phyloP scores from a whole-genome alignment of 1,140 invertebrate species.

The Sinonovacula constricta region DNA sequence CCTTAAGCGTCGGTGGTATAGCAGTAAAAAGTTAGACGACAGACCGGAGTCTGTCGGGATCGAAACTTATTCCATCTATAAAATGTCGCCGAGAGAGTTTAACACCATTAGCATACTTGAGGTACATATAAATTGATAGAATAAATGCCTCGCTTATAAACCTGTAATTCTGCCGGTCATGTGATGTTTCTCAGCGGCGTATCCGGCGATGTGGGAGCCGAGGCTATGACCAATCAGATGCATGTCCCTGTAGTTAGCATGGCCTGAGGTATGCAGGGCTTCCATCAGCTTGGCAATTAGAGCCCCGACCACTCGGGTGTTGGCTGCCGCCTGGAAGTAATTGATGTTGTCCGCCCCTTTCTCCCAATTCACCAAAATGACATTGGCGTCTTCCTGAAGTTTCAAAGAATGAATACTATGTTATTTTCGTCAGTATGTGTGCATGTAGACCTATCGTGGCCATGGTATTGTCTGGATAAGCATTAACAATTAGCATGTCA shows the following conservation, averaged over 20 bases:
- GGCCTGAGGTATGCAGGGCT: constrained; percentile 6
- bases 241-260: constrained; percentile 34
- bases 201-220: constrained; percentile 70
- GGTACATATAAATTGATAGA: not conserved
- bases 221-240: constrained; percentile 73
- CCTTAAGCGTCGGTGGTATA: no score
- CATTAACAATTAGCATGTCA: no score
- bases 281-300: constrained; percentile 88
- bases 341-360: constrained; percentile 90
- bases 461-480: no score
- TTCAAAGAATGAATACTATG: no score
- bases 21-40: not conserved
- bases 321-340: constrained; percentile 94
- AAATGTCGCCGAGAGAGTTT: not conserved
- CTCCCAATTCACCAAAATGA: constrained; percentile 96
- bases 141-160: constrained; percentile 12
- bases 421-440: no score
- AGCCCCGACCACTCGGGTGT: constrained; percentile 93
- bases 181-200: constrained; percentile 58
- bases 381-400: constrained; percentile 86
- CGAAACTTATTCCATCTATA: not conserved
- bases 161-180: constrained; percentile 86
- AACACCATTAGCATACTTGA: not conserved
- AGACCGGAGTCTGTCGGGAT: not conserved
- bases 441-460: no score